Base-by-base conservation (phyloP, 2,113 vertebrate genomes). In the Anthoscopus minutus region DNA sequence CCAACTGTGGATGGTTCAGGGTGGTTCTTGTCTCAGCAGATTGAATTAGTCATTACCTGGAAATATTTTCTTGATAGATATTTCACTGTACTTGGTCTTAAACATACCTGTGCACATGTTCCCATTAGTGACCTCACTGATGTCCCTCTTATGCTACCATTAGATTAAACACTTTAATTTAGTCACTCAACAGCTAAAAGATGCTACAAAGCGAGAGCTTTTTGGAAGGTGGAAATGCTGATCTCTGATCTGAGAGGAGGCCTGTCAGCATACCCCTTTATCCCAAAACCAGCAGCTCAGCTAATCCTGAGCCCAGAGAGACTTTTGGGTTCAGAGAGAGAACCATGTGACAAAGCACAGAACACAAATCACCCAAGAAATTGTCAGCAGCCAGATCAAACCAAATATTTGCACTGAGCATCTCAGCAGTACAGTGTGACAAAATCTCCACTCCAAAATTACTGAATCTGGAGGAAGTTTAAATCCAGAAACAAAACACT, bases 1-100 rank as follows among this genome's bases (percentile, higher is more conserved):
- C 12, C 18, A 51, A 24, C 44, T 74, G 38, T 0, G 0, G n/a
- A n/a, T 76, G 31, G 17, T n/a, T 62, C 12, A 1, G 45, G 15
- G 25, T 38, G 73, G 28, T 16, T 79, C 38, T 58, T 13, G 12
- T 53, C 65, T 65, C 70, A 77, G 56, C 27, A 66, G 37, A 53
- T 10, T 16, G 47, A 42, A 60, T 82, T 65, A 86, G n/a, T 81
- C 61, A 85, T 84, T 48, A 89, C 57, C 30, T 66, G 21, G 18
- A 79, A 62, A 35, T 62, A 58, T 24, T 47, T 64, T 78, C 54
- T 40, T 53, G 18, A n/a, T 6, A 70, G 51, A 31, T 28, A n/a
- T 71, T 40, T 54, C 4, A 2, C 61, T 67, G 33, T 42, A 33
- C 42, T 47, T 76, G 40, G 16, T 62, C 47, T 79, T 73, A 56